Conservation (phyloP, 2,113 vertebrate genomes). For the Oreochromis spilurus region DNA sequence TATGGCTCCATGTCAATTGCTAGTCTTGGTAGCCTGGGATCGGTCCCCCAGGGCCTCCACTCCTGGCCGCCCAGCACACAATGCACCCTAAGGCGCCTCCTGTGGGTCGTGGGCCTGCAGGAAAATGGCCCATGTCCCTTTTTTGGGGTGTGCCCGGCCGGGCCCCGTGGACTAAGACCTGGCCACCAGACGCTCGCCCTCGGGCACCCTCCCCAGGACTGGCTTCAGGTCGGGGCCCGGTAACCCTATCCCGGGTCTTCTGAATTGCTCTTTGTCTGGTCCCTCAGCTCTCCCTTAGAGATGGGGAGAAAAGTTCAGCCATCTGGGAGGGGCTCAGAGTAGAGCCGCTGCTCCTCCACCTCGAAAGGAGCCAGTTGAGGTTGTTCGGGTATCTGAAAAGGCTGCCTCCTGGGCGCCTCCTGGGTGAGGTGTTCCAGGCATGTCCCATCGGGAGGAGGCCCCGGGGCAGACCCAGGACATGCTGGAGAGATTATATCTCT, state of each 20-base stretch:
- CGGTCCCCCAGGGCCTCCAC: background rate
- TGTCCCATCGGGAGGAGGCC: background rate
- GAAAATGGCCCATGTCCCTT: background rate
- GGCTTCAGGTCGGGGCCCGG: background rate
- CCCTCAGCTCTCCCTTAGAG: background rate
- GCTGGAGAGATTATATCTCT: background rate
- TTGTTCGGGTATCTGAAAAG: background rate
- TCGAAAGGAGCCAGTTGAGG: background rate
- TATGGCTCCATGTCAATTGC: background rate
- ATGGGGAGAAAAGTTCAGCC: background rate
- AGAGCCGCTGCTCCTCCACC: background rate
- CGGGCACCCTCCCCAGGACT: background rate
- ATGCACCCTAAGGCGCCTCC: background rate
- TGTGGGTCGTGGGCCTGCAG: background rate
- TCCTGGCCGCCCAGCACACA: background rate
- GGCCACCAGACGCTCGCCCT: background rate
- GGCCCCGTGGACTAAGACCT: rapidly evolving
- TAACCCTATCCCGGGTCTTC: background rate
- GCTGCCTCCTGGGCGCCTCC: background rate
- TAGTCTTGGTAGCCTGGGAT: background rate
- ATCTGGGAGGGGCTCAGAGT: background rate
- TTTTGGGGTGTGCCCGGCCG: background rate
- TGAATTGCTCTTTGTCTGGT: background rate
- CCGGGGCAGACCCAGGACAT: background rate
- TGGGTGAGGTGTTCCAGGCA: background rate